Evolutionary conservation across 1,140 invertebrate species (phyloP).

Genomic region (Scaptomyza hsui): DNA sequence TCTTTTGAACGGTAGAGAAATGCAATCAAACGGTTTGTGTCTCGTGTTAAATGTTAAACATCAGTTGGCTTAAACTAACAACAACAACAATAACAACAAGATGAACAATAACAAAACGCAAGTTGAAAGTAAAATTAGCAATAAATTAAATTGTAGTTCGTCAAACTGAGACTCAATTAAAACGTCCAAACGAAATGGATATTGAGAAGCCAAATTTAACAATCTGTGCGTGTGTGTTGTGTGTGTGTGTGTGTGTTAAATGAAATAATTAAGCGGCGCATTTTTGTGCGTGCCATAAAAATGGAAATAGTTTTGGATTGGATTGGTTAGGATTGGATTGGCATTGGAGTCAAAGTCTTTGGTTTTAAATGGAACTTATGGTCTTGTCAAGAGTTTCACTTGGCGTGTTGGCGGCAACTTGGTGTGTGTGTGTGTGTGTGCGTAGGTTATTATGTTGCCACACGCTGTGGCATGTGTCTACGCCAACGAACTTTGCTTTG

Average conservation of each 20-base stretch:
- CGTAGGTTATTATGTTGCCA: slow-evolving; percentile 5
- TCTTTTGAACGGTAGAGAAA: slow-evolving; percentile 3
- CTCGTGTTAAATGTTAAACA: slow-evolving; percentile 24
- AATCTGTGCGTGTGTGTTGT: background rate
- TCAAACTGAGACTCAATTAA: slow-evolving; percentile 34
- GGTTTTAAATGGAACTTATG: slow-evolving; percentile 11
- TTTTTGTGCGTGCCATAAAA: slow-evolving; percentile 37
- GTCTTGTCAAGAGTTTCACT: slow-evolving; percentile 32
- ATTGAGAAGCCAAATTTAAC: slow-evolving; percentile 7
- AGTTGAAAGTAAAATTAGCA: slow-evolving; percentile 39
- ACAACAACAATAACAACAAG: background rate
- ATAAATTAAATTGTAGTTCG: slow-evolving; percentile 40
- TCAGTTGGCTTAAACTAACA: slow-evolving; percentile 4
- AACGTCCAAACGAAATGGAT: slow-evolving; percentile 15
- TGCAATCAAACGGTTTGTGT: slow-evolving; percentile 8
- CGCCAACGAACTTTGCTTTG: background rate
- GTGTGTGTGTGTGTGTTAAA: slow-evolving; percentile 20
- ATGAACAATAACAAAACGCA: slow-evolving; percentile 2
- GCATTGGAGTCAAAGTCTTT: slow-evolving; percentile 8
- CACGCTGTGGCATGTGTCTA: slow-evolving; percentile 2
- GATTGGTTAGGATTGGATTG: no score
- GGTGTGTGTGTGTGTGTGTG: background rate
- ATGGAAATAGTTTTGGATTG: slow-evolving; percentile 16
- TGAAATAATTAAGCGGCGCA: slow-evolving; percentile 29
- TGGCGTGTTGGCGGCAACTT: slow-evolving; percentile 1